Percentiles rank a stretch among this genome's conserved stretches.
Evolutionary conservation across 2,888 invertebrate species (phyloP).

Genomic region (Serripes groenlandicus): DNA sequence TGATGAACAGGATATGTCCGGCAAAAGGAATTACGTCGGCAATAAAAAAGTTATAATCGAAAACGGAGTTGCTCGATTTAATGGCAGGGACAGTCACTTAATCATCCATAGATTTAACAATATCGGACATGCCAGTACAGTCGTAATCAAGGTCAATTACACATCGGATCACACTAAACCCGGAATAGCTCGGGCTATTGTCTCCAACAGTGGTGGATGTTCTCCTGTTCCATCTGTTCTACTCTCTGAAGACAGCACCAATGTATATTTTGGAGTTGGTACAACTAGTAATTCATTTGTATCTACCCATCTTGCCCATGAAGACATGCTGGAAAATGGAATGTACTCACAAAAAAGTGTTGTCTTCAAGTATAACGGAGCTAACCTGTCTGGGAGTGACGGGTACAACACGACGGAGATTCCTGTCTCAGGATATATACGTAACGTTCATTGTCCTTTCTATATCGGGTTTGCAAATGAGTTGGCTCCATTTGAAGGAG

Average conservation of each 20-base stretch:
- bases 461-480: conserved; percentile 77
- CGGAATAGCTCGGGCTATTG: conserved; percentile 66
- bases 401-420: conserved; percentile 21
- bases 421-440: conserved; percentile 49
- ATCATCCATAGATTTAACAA: conserved; percentile 78
- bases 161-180: conserved; percentile 37
- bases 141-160: conserved; percentile 74
- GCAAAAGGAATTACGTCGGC: conserved; percentile 55
- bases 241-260: too few relatives aligned
- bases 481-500: conserved; percentile 72
- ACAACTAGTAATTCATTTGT: too few relatives aligned
- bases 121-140: conserved; percentile 68
- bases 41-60: conserved; percentile 71
- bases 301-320: too few relatives aligned
- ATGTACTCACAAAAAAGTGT: too few relatives aligned
- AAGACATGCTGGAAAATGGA: too few relatives aligned
- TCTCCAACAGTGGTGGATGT: conserved; percentile 79
- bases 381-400: conserved; percentile 39
- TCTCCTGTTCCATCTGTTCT: too few relatives aligned
- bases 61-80: conserved; percentile 72
- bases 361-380: too few relatives aligned
- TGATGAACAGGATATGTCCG: conserved; percentile 68
- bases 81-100: conserved; percentile 73
- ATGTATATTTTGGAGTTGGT: too few relatives aligned
- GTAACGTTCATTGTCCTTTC: conserved; percentile 72